Percentiles rank a stretch among this genome's conserved stretches.
phyloP scores from a whole-genome alignment of 2,797 vertebrate species.

The Danio choprae region DNA sequence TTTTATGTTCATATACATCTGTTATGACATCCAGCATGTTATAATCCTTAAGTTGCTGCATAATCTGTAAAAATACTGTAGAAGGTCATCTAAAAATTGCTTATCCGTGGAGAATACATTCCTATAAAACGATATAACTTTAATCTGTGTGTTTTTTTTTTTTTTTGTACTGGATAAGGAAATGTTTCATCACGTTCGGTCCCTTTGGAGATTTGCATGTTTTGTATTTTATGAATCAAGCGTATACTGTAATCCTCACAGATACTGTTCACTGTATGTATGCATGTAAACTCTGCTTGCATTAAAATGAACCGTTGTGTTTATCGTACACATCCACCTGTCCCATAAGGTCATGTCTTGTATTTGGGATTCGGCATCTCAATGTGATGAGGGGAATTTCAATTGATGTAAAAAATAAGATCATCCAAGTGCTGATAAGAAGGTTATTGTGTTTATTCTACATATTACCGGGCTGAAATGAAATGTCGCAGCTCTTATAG shows the following conservation, averaged over 20 bases:
- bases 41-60: neutral
- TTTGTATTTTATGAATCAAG: neutral
- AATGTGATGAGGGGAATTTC: slow-evolving; percentile 49
- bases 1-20: neutral
- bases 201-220: slow-evolving; percentile 3
- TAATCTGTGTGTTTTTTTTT: neutral
- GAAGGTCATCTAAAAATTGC: neutral
- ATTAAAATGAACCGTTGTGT: slow-evolving; percentile 20
- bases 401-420: slow-evolving; percentile 42
- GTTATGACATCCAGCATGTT: slow-evolving; percentile 11
- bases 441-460: slow-evolving; percentile 38
- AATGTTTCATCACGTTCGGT: neutral
- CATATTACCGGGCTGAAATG: slow-evolving; percentile 26
- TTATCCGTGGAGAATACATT: neutral
- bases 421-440: slow-evolving; percentile 32
- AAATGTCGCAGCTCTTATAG: neutral
- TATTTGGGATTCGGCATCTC: slow-evolving; percentile 61
- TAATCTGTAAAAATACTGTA: neutral
- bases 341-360: slow-evolving; percentile 24
- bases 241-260: slow-evolving; percentile 8
- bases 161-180: neutral
- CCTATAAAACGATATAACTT: neutral
- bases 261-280: neutral
- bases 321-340: slow-evolving; percentile 14
- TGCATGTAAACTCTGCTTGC: neutral